A percentile compares a stretch with the other conserved stretches of the same genome.
Evolutionary conservation across 64 coral and sea anemone species (phyloP).

Genomic region (Anthopleura sola): DNA sequence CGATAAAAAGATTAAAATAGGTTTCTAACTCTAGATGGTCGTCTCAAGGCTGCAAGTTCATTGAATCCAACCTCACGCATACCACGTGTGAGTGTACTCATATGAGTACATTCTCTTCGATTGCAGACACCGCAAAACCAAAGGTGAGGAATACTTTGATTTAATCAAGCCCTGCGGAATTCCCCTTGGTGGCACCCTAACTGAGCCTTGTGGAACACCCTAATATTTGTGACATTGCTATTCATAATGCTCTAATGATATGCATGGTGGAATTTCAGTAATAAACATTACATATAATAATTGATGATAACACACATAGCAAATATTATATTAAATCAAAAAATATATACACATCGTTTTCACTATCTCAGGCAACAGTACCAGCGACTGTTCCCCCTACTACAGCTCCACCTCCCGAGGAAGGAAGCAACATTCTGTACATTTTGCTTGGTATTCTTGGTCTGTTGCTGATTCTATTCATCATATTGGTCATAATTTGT

Average conservation of each 20-base stretch:
- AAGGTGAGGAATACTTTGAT: conserved; percentile 23
- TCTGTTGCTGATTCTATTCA: conserved; percentile 23
- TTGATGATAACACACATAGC: too few species aligned
- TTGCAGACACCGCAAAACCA: conserved; percentile 49
- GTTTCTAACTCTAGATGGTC: too few species aligned
- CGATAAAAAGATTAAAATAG: too few species aligned
- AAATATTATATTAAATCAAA: too few species aligned
- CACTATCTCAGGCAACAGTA: background rate
- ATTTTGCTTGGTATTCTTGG: conserved; percentile 41
- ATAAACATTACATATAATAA: too few species aligned
- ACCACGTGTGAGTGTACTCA: conserved; percentile 70
- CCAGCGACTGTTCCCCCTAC: conserved; percentile 31
- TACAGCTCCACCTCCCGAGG: background rate
- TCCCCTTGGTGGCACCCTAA: background rate
- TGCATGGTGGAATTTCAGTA: too few species aligned
- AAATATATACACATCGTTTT: background rate
- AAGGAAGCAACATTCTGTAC: conserved; percentile 19
- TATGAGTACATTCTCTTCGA: conserved; percentile 62
- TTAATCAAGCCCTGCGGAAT: background rate
- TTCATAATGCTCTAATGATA: too few species aligned
- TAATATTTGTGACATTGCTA: background rate
- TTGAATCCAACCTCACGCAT: conserved; percentile 46
- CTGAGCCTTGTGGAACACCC: background rate
- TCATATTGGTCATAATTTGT: conserved; percentile 23
- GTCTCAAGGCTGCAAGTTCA: conserved; percentile 41